A percentile compares a stretch with the other conserved stretches of the same genome.
These are phyloP conservation scores for Pteromalus puparum DNA, from an alignment of 1,140 invertebrate genomes.

Conservation along the genomic window DNA sequence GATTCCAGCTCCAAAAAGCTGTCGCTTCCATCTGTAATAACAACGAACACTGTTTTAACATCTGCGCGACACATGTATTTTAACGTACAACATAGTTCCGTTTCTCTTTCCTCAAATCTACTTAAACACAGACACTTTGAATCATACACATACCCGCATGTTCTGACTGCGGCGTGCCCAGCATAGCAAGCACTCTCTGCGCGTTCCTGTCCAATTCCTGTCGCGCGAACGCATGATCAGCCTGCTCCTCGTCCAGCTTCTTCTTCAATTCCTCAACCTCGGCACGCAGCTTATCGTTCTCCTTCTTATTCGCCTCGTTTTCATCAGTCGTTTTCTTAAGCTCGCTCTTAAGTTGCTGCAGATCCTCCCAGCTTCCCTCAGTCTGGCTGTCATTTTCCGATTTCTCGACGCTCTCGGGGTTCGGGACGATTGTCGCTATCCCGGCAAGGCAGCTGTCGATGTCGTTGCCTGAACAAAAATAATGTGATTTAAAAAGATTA, in stretches of 20 bases:
- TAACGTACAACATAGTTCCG: too few relatives aligned
- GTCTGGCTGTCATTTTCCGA: constrained; percentile 80
- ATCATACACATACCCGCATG: constrained; percentile 59
- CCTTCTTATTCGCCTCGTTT: constrained; percentile 53
- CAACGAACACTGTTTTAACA: constrained; percentile 20
- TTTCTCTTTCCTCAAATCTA: too few relatives aligned
- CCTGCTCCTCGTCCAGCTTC: constrained; percentile 78
- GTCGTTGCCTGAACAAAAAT: constrained; percentile 76
- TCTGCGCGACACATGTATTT: too few relatives aligned
- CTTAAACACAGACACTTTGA: background rate
- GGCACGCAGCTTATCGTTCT: constrained; percentile 69
- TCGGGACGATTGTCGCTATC: constrained; percentile 69
- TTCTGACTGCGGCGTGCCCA: constrained; percentile 74
- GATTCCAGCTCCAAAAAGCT: constrained; percentile 85
- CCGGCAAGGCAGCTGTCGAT: constrained; percentile 83
- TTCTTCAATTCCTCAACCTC: constrained; percentile 66
- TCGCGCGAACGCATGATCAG: constrained; percentile 82
- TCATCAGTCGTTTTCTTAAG: constrained; percentile 70
- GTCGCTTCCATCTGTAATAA: constrained; percentile 76
- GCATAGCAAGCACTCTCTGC: constrained; percentile 82
- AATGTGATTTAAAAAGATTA: background rate
- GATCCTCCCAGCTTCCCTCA: constrained; percentile 79
- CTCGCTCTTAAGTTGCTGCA: constrained; percentile 78
- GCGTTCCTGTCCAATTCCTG: constrained; percentile 84
- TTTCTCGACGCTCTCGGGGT: constrained; percentile 72